Evolutionary conservation across 2,888 invertebrate species (phyloP), one percentile per base, ranked within the genome.

Genomic region (Parelbella ahira): DNA sequence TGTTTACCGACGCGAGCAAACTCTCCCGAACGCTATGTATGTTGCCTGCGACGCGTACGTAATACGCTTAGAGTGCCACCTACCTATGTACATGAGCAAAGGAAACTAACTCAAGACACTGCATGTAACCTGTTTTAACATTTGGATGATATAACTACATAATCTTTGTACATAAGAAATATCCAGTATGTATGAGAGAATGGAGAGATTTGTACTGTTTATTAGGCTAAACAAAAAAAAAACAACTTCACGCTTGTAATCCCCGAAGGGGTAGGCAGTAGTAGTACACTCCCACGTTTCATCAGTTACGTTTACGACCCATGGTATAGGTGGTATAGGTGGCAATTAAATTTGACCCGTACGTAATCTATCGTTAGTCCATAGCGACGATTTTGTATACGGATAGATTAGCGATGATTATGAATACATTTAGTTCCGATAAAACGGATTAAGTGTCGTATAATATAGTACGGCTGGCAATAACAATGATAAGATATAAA

Each of bases 1-100:
- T 37, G 28, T 32, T 32, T 32, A 32, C 30, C 11, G 5, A 28
- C 38, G 23, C 23, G 29, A 30, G 29, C 19, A 13, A 21, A 29
- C 38, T 30, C 38, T 9, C 30, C 8, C 23, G 7, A n/a, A 6
- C 9, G 29, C 10, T 15, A 21, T 3, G 13, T 29, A 27, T 28
- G 28, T 13, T 13, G 33, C 8, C 10, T 11, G 23, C 23, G 20
- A 28, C 13, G 28, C 20, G 21, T 18, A 13, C 24, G n/a, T 21
- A 29, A 37, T 37, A 15, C 10, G 28, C 15, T 28, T 15, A 7
- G 13, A 7, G 15, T 8, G 7, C 8, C 8, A 15, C 15, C 13
- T 27, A 9, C 5, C 6, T 2, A 6, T 3, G 9, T 15, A 18
- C n/a, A n/a, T n/a, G n/a, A n/a, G n/a, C n/a, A n/a, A n/a, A n/a